These are phyloP conservation scores for Clitarchus hookeri DNA, from an alignment of 2,888 invertebrate genomes.

Conservation along the genomic window DNA sequence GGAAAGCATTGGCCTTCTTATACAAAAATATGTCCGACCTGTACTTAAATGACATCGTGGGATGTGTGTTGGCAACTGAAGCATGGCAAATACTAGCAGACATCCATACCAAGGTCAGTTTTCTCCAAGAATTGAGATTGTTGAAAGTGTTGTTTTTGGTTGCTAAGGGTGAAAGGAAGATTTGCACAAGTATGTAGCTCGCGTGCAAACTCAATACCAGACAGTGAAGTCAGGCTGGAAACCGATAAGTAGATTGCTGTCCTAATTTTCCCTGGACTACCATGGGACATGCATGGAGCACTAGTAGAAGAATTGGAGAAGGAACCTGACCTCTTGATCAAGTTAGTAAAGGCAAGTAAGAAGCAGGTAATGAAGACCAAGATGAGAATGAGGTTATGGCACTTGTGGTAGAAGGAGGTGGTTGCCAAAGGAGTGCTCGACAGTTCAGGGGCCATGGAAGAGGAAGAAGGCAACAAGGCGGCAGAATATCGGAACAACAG, in stretches of 20 bases:
- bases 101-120: not conserved
- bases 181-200: too few species aligned
- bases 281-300: not conserved
- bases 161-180: too few species aligned
- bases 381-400: not conserved
- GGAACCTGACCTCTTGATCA: not conserved
- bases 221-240: not conserved
- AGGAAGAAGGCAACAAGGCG: not conserved
- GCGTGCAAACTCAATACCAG: not conserved
- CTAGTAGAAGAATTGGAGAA: not conserved
- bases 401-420: not conserved
- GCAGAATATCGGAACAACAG: not conserved
- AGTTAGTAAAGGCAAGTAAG: not conserved
- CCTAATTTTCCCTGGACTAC: not conserved
- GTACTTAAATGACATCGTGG: not conserved
- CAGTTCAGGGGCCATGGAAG: too few species aligned
- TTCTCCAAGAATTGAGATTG: too few species aligned
- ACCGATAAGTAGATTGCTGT: not conserved
- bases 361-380: not conserved
- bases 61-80: not conserved
- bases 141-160: too few species aligned
- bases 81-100: not conserved
- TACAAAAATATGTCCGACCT: not conserved
- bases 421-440: too few species aligned
- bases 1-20: not conserved